phyloP scores from a whole-genome alignment of 2,797 vertebrate genomes.

The Phyllotis vaccarum region DNA sequence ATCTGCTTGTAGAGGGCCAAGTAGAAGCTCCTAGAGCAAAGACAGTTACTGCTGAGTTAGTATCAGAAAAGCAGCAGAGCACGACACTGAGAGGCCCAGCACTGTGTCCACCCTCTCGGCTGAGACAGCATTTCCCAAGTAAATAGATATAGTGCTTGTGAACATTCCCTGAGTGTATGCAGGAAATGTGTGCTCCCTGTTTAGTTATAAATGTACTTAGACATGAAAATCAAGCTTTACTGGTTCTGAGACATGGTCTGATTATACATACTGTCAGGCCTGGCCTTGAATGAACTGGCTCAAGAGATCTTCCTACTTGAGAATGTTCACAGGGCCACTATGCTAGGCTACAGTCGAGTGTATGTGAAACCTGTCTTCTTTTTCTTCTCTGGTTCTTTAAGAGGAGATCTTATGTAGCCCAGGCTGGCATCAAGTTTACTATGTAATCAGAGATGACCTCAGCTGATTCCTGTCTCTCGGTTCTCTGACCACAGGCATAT shows the following conservation, averaged over 20 bases:
- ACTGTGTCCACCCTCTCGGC: not conserved
- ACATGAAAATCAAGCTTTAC: not conserved
- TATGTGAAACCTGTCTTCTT: not conserved
- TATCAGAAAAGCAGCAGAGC: not conserved
- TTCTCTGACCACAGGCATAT: not conserved
- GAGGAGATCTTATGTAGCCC: not conserved
- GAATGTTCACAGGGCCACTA: not conserved
- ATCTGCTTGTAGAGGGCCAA: slow-evolving; percentile 97
- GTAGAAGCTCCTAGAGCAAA: slow-evolving; percentile 93
- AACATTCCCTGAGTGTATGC: not conserved
- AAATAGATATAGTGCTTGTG: fast-evolving
- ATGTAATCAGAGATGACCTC: not conserved
- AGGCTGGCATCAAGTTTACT: not conserved
- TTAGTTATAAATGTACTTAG: not conserved
- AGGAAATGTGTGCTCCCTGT: not conserved
- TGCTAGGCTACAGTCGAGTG: not conserved
- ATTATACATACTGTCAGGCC: not conserved
- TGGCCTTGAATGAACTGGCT: not conserved
- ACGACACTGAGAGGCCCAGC: not conserved
- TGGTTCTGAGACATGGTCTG: not conserved
- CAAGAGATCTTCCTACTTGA: not conserved
- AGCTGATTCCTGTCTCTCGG: not conserved
- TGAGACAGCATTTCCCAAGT: not conserved
- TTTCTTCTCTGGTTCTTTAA: not conserved
- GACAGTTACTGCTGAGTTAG: not conserved